A percentile compares a stretch with the other conserved stretches of the same genome.
These are phyloP conservation scores for Lordiphosa fenestrarum DNA, from an alignment of 2,888 invertebrate genomes.

Conservation along the genomic window DNA sequence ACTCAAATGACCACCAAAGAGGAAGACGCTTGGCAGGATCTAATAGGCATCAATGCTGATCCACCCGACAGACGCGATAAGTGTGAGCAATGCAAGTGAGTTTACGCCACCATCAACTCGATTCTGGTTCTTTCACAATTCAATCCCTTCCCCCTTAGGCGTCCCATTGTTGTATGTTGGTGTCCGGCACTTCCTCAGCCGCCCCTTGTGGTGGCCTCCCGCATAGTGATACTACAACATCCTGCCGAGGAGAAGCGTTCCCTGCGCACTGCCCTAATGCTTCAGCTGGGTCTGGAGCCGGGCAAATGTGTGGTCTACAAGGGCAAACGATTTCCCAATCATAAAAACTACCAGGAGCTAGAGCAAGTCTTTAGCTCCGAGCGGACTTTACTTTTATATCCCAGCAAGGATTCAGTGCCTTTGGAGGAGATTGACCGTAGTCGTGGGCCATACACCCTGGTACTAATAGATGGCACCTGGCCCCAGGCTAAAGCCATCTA, in stretches of 20 bases:
- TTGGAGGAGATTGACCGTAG: conserved; percentile 80
- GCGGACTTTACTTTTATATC: conserved; percentile 88
- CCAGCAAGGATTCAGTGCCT: conserved; percentile 87
- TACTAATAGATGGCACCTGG: conserved; percentile 97
- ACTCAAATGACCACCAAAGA: conserved; percentile 44
- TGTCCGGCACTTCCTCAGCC: conserved; percentile 89
- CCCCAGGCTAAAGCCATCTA: conserved; percentile 96
- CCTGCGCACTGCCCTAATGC: conserved; percentile 93
- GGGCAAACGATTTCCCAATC: conserved; percentile 91
- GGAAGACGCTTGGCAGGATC: conserved; percentile 85
- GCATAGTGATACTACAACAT: conserved; percentile 92
- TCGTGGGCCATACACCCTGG: conserved; percentile 84
- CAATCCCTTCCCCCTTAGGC: conserved; percentile 81
- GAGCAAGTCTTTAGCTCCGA: conserved; percentile 84
- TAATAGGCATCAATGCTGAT: conserved; percentile 88
- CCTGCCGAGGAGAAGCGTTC: conserved; percentile 96
- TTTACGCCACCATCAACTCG: background rate
- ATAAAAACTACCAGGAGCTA: conserved; percentile 82
- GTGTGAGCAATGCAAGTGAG: conserved; percentile 87
- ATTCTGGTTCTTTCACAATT: background rate
- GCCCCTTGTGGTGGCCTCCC: conserved; percentile 85
- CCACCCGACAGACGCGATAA: conserved; percentile 86
- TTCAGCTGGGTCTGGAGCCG: conserved; percentile 87
- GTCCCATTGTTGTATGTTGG: conserved; percentile 94
- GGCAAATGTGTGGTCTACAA: conserved; percentile 86